Conservation (phyloP, 2,888 invertebrate genomes). For the Trissolcus japonicus region DNA sequence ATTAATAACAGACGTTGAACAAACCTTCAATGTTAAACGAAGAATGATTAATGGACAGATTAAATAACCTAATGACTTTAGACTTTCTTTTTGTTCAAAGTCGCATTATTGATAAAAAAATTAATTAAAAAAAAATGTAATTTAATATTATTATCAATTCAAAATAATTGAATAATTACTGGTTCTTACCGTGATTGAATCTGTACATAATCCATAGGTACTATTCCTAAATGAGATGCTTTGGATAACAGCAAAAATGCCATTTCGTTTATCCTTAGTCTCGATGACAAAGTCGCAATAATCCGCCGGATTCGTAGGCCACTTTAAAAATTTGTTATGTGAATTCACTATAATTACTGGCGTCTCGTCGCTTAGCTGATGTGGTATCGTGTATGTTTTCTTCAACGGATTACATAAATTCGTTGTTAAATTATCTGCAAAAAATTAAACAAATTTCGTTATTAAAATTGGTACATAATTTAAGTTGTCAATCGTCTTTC, state of each 20-base stretch:
- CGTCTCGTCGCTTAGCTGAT: slow-evolving; percentile 3
- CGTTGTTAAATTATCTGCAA: slow-evolving; percentile 21
- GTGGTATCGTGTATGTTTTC: neutral
- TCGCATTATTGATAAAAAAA: too few relatives aligned
- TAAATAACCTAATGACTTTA: too few relatives aligned
- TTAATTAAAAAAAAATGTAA: neutral
- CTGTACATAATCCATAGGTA: slow-evolving; percentile 76
- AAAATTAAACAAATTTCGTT: neutral
- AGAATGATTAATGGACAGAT: too few relatives aligned
- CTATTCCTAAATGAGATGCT: slow-evolving; percentile 75
- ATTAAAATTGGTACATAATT: neutral
- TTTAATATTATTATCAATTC: neutral
- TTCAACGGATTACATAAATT: slow-evolving; percentile 9
- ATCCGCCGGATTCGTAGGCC: slow-evolving; percentile 11
- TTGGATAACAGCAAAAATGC: slow-evolving; percentile 78
- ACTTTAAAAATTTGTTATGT: slow-evolving; percentile 8
- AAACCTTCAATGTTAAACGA: too few relatives aligned
- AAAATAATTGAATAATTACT: neutral
- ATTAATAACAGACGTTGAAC: too few relatives aligned
- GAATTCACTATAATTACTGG: slow-evolving; percentile 30
- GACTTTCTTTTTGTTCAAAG: too few relatives aligned
- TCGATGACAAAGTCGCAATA: slow-evolving; percentile 67
- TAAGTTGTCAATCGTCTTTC: too few relatives aligned
- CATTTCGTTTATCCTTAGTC: slow-evolving; percentile 65
- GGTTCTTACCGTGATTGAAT: slow-evolving; percentile 75